These are phyloP conservation scores for Ophraella communa DNA, from an alignment of 2,888 invertebrate genomes.

Conservation along the genomic window DNA sequence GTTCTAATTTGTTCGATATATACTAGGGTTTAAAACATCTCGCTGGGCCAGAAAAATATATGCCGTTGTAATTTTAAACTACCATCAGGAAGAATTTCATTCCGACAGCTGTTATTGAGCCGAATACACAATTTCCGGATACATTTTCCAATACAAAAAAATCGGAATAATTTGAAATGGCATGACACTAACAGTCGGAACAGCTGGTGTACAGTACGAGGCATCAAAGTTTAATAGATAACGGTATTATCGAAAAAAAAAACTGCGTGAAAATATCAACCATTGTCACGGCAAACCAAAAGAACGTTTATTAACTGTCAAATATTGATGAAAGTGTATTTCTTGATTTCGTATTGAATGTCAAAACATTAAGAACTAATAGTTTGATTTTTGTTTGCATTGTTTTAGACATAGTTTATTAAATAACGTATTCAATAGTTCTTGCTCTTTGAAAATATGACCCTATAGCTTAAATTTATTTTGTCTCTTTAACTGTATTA, in stretches of 20 bases:
- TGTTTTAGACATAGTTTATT: no score
- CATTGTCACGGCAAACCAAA: not conserved
- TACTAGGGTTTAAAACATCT: no score
- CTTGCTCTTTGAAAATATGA: no score
- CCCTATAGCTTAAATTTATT: no score
- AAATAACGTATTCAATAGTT: no score
- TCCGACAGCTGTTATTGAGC: constrained; percentile 1
- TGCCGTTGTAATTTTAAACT: not conserved
- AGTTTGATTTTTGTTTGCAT: no score
- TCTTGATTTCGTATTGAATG: no score
- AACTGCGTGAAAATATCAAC: not conserved
- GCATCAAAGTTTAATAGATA: not conserved
- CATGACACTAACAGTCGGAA: not conserved
- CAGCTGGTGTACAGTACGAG: not conserved
- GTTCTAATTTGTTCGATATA: no score
- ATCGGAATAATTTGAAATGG: not conserved
- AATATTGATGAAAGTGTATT: not conserved
- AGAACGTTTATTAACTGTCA: not conserved
- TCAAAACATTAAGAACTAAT: no score
- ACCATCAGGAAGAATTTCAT: not conserved
- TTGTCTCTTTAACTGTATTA: no score
- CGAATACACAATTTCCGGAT: not conserved
- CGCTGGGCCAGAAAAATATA: no score
- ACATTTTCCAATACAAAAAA: constrained; percentile 1
- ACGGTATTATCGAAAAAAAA: not conserved